Evolutionary conservation across 2,888 invertebrate species (phyloP), one percentile per base, ranked within the genome.

Genomic region (Imbricaverruca yamaguchii): DNA sequence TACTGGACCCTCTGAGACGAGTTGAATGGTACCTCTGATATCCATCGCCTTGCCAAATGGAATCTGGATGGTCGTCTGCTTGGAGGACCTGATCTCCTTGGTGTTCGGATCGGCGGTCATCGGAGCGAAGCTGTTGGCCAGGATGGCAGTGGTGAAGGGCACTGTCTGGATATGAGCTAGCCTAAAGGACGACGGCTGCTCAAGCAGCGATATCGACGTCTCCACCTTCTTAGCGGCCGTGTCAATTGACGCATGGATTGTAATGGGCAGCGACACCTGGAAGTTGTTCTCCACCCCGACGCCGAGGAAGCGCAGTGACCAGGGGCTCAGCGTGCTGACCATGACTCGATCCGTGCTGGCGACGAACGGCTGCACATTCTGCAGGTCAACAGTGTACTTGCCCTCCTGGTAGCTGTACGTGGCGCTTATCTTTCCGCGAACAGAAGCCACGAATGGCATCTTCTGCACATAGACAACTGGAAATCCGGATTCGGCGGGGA

Each of bases 91-190:
- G 55, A 74, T 21, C 53, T 74, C 53, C 53, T 55, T 55, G 18
- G 74, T 74, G 55, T 74, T 55, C 21, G 74, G 21, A 9, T 23
- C 9, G 13, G 53, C 55, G 53, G 53, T 53, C 15, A 74, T 53
- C 18, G 23, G 18, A 23, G 6, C 11, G 55, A 55, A 74, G 10
- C 12, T 15, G 21, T 74, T 74, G 8, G 55, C 74, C 53, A 21
- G 15, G 21, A 55, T 55, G 10, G 74, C 74, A 9, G 74, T 74
- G 74, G 74, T 74, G 74, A 74, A 74, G 55, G 74, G 74, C 21
- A 74, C 2, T 0, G 74, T 74, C 9, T n/a, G 39, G 74, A 74
- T 55, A 23, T 74, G 74, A 7, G 74, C 74, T 4, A 74, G 1
- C 21, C 8, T 55, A 6, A 55, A 23, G 11, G 74, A 12, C 10